phyloP scores from a whole-genome alignment of 2,113 vertebrate species.

The Glaucomys volans region DNA sequence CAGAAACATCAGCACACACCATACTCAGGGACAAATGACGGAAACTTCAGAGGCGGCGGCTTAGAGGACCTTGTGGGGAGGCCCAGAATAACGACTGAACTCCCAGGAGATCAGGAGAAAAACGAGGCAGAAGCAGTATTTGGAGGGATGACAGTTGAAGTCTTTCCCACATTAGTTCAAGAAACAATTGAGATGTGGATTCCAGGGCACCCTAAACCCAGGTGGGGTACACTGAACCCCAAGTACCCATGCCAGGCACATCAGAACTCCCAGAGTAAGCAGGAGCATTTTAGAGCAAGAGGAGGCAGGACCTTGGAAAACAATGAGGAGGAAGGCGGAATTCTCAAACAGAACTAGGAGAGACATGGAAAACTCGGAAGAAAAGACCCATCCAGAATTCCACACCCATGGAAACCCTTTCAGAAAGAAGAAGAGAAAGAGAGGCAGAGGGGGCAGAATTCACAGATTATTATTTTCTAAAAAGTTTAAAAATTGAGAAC shows the following conservation, averaged over 20 bases:
- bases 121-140: not conserved
- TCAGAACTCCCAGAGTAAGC: too few species aligned
- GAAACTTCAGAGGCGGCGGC: not conserved
- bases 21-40: not conserved
- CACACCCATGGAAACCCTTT: not conserved
- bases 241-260: too few species aligned
- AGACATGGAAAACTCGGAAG: not conserved
- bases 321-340: not conserved
- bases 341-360: not conserved
- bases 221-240: too few species aligned
- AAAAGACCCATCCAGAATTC: not conserved
- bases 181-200: not conserved
- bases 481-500: not conserved
- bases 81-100: not conserved
- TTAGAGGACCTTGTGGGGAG: too few species aligned
- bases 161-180: not conserved
- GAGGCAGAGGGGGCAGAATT: too few species aligned
- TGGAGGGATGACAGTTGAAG: not conserved
- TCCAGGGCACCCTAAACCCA: not conserved
- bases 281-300: too few species aligned
- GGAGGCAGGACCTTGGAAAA: not conserved
- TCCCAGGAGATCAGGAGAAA: not conserved
- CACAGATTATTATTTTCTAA: not conserved
- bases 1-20: not conserved
- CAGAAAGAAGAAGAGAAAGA: not conserved